Evolutionary conservation across 1,140 invertebrate genomes (phyloP), one percentile per base, ranked within the genome.

Genomic region (Ceratina japonica): DNA sequence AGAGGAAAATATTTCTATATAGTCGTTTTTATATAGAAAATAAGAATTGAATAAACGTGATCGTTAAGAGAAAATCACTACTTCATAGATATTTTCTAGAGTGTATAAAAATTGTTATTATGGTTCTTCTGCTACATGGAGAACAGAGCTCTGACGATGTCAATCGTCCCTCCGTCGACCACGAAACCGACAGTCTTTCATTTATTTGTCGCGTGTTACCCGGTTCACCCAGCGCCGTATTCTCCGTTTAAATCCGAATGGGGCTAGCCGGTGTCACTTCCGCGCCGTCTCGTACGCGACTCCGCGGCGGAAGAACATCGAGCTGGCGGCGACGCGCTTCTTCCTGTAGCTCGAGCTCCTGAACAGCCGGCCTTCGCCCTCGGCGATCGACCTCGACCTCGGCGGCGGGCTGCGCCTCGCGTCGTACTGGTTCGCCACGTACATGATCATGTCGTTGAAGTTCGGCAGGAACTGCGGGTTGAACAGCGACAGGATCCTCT

Each of bases 381-480:
- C 83, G 78, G 81, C 82, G 61, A 86, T 71, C 15, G 84, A 86
- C n/a, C 84, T 66, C 7, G 82, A 88, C 24, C 81, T 87, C 18
- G 73, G 85, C 61, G 83, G 85, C 70, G 74, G 83, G 31, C 82
- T 86, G n/a, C 77, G 79, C 58, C 61, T 79, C 10, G 69, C 10
- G 12, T 87, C 85, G 52, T 83, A 81, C 16, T 83, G 84, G 18
- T 84, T 87, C 13, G 86, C 87, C 27, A 91, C 86, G 62, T 88
- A 87, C 81, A 87, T 89, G 63, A 92, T 84, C 88, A 91, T 88
- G 66, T 92, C 91, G 79, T 90, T 91, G 69, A 91, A 91, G 71
- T 91, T 91, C 18, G 91, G 91, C 75, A 92, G 81, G 75, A 91
- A 92, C 70, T 92, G 91, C 0, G 91, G 91, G 69, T 90, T 90